Percentiles rank a stretch among this genome's conserved stretches.
Evolutionary conservation across 1,140 invertebrate species (phyloP).

Genomic region (Danaus melanippus): DNA sequence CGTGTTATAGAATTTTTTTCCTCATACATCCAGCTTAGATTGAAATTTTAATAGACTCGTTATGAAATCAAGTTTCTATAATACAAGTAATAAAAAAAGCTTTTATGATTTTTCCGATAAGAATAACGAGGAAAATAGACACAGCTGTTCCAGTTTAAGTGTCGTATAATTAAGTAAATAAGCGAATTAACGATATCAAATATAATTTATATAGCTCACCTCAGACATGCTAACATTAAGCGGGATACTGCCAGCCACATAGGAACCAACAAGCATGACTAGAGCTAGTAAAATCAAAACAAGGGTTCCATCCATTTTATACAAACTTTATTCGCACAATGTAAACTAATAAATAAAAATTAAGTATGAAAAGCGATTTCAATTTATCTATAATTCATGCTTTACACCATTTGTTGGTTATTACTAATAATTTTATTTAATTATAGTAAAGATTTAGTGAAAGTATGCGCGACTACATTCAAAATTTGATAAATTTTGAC

Average conservation of each 20-base stretch:
- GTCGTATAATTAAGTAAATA: not conserved
- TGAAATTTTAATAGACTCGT: not conserved
- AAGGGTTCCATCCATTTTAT: constrained; percentile 85
- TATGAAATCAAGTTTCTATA: constrained; percentile 7
- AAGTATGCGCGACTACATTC: no score
- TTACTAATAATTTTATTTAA: no score
- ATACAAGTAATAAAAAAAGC: not conserved
- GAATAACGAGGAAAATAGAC: not conserved
- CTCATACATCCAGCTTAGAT: no score
- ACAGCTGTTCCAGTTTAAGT: constrained; percentile 16
- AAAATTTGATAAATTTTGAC: no score
- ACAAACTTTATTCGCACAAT: constrained; percentile 2
- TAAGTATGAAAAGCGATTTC: no score
- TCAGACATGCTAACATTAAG: constrained; percentile 94
- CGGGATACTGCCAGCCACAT: constrained; percentile 93
- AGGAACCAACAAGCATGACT: constrained; percentile 96
- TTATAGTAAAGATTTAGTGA: no score
- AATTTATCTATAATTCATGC: no score
- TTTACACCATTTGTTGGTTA: no score
- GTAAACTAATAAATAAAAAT: no score
- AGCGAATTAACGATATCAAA: constrained; percentile 3
- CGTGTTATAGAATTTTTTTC: no score
- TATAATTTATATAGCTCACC: constrained; percentile 72
- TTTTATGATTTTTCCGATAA: no score
- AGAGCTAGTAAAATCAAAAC: constrained; percentile 85